Percentiles rank a stretch among this genome's conserved stretches.
Evolutionary conservation across 1,140 invertebrate genomes (phyloP).

Genomic region (Trissolcus basalis): DNA sequence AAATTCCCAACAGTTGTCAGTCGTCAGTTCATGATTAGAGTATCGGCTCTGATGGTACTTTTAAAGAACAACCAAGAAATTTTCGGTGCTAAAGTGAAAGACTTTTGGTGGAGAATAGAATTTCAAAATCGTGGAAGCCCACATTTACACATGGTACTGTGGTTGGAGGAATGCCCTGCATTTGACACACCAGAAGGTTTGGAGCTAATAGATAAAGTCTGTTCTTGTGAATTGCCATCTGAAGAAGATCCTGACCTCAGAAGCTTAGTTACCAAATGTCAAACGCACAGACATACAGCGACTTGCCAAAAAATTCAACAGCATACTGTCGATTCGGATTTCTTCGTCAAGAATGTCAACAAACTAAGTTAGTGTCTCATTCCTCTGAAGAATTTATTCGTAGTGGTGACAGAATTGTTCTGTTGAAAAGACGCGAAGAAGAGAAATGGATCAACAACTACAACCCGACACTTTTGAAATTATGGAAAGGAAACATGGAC

Average conservation of each 20-base stretch:
- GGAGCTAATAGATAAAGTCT: slow-evolving; percentile 12
- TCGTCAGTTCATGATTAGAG: slow-evolving; percentile 66
- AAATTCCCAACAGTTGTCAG: slow-evolving; percentile 63
- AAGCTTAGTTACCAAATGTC: slow-evolving; percentile 15
- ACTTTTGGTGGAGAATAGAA: slow-evolving; percentile 67
- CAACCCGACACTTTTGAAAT: slow-evolving; percentile 55
- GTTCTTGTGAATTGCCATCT: slow-evolving; percentile 17
- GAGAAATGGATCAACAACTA: slow-evolving; percentile 63
- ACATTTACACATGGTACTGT: slow-evolving; percentile 72
- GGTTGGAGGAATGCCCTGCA: slow-evolving; percentile 66
- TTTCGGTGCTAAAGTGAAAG: slow-evolving; percentile 29
- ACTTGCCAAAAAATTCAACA: slow-evolving; percentile 26
- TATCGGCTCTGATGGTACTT: slow-evolving; percentile 65
- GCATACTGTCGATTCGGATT: slow-evolving; percentile 42
- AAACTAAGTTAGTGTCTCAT: slow-evolving; percentile 36
- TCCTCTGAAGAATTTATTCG: slow-evolving; percentile 42
- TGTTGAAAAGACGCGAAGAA: slow-evolving; percentile 34
- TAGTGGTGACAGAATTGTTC: slow-evolving; percentile 47
- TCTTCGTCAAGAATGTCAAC: slow-evolving; percentile 31
- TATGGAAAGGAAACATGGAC: slow-evolving; percentile 66
- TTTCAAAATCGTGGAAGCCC: slow-evolving; percentile 73
- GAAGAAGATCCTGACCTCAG: slow-evolving; percentile 18
- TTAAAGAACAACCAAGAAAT: slow-evolving; percentile 34
- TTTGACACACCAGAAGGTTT: slow-evolving; percentile 61
- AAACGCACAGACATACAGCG: slow-evolving; percentile 16